phyloP scores from a whole-genome alignment of 1,140 invertebrate genomes.

The Tetraneura akinire region DNA sequence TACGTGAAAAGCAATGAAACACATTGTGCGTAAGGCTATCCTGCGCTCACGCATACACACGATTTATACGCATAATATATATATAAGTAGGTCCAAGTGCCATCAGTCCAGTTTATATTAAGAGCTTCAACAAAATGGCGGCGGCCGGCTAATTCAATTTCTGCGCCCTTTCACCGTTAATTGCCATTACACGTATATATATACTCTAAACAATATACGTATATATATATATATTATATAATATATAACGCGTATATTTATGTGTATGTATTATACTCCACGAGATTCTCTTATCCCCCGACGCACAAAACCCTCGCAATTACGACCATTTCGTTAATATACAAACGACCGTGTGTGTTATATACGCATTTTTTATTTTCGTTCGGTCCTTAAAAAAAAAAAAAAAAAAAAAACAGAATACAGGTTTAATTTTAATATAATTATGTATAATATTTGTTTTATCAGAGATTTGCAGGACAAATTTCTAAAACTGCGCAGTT shows the following conservation, averaged over 20 bases:
- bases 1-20: conserved; percentile 21
- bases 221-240: background rate
- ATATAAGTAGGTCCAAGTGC: conserved; percentile 10
- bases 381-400: background rate
- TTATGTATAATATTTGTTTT: too few species aligned
- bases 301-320: conserved; percentile 10
- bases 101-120: conserved; percentile 38
- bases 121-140: conserved; percentile 34
- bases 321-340: conserved; percentile 25
- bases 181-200: conserved; percentile 41
- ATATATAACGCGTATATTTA: too few species aligned
- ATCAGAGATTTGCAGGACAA: too few species aligned
- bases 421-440: too few species aligned
- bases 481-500: too few species aligned
- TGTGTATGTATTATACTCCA: background rate
- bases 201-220: conserved; percentile 29
- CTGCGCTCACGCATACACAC: background rate
- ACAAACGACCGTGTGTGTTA: too few species aligned
- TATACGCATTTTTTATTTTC: conserved; percentile 1
- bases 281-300: conserved; percentile 1
- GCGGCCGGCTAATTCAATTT: conserved; percentile 25
- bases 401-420: too few species aligned
- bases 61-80: background rate
- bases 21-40: background rate
- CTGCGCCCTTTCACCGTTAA: conserved; percentile 32